Evolutionary conservation across 1,140 invertebrate species (phyloP).

Genomic region (Drosophila subpulchrella): DNA sequence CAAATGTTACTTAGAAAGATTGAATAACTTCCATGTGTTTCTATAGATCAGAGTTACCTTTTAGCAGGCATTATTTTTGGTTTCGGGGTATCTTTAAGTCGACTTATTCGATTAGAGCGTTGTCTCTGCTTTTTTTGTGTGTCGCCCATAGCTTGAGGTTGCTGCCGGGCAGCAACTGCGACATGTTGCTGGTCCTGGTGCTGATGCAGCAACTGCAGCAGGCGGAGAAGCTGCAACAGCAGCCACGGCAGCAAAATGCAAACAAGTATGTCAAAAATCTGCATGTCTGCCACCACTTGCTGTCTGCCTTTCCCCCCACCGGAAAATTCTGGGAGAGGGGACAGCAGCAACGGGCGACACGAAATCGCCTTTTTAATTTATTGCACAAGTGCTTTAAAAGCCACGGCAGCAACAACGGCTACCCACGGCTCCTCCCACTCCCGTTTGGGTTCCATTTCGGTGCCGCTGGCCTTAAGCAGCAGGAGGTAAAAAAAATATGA

Average conservation of each 20-base stretch:
- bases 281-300: conserved; percentile 82
- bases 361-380: conserved; percentile 83
- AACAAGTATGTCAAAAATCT: conserved; percentile 83
- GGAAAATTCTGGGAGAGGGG: conserved; percentile 6
- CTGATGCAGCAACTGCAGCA: conserved; percentile 44
- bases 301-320: conserved; percentile 31
- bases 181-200: conserved; percentile 68
- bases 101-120: conserved; percentile 1
- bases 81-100: conserved; percentile 13
- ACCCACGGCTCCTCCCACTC: conserved; percentile 52
- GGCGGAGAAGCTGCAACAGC: conserved; percentile 40
- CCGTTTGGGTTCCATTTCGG: conserved; percentile 29
- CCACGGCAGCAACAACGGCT: conserved; percentile 27
- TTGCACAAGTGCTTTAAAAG: conserved; percentile 80
- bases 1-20: too few species aligned
- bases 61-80: too few species aligned
- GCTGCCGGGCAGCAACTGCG: conserved; percentile 45
- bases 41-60: too few species aligned
- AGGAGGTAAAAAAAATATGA: conserved; percentile 77
- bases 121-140: conserved; percentile 26
- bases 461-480: conserved; percentile 66
- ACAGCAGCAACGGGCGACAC: conserved; percentile 65
- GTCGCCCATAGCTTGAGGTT: conserved; percentile 58
- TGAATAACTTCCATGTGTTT: too few species aligned
- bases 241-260: conserved; percentile 78